Evolutionary conservation across 2,113 vertebrate genomes (phyloP).

Genomic region (Tachuris rubrigastra): DNA sequence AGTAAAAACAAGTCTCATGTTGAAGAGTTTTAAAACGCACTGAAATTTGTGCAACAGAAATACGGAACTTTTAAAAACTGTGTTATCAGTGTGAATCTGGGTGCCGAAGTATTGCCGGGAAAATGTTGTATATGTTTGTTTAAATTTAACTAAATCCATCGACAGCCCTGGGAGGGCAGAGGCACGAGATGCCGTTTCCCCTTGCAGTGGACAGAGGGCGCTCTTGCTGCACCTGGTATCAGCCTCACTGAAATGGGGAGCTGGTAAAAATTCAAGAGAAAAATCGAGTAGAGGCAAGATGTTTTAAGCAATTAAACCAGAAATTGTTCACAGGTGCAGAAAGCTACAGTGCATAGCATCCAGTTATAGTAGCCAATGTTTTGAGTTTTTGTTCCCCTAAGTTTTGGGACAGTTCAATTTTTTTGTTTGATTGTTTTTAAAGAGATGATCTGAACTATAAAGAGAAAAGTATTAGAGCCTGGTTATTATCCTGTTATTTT

Average conservation of each 20-base stretch:
- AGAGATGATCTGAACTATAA: neutral
- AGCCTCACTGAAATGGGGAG: neutral
- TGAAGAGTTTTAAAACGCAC: neutral
- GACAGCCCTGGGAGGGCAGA: neutral
- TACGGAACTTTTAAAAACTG: neutral
- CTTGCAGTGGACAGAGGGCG: constrained; percentile 7
- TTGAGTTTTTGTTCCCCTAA: neutral
- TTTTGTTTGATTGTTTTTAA: neutral
- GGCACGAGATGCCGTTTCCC: neutral
- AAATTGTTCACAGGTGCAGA: neutral
- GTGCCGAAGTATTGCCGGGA: neutral
- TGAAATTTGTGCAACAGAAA: neutral
- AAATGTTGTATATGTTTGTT: neutral
- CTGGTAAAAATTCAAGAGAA: neutral
- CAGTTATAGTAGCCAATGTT: neutral
- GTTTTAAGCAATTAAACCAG: neutral
- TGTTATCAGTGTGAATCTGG: neutral
- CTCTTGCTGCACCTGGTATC: neutral
- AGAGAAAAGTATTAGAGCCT: neutral
- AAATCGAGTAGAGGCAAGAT: neutral
- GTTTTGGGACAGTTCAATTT: neutral
- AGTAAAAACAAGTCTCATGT: neutral
- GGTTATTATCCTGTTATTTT: neutral
- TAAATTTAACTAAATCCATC: neutral
- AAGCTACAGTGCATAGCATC: neutral